A percentile compares a stretch with the other conserved stretches of the same genome.
Conservation (phyloP, 2,113 vertebrate species). For the Pseudopodoces humilis region DNA sequence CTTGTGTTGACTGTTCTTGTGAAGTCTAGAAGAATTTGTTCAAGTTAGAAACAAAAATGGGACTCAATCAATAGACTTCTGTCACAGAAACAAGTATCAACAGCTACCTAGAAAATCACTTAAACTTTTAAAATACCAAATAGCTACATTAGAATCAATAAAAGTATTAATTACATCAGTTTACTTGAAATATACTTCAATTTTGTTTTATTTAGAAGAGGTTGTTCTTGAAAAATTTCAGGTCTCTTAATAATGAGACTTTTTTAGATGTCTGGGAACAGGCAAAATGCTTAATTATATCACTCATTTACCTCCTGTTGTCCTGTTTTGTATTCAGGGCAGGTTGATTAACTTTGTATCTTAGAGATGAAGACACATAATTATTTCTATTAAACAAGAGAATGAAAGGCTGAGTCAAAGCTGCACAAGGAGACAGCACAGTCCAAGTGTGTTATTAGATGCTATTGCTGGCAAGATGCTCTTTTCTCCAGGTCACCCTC, state of each 20-base stretch:
- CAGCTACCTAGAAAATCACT: not conserved
- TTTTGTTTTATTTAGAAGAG: not conserved
- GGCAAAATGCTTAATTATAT: not conserved
- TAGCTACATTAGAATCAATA: not conserved
- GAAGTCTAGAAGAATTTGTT: not conserved
- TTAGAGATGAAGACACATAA: not conserved
- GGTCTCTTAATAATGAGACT: not conserved
- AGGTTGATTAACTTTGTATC: not conserved
- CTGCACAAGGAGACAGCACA: not conserved
- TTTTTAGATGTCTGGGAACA: not conserved
- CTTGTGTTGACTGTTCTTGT: not conserved
- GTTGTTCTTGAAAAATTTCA: not conserved
- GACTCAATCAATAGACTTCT: not conserved
- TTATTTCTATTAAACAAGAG: not conserved
- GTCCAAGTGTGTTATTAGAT: not conserved
- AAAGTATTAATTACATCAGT: not conserved
- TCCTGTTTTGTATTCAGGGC: not conserved
- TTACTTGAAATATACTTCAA: not conserved
- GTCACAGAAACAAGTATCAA: not conserved
- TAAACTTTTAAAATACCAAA: not conserved
- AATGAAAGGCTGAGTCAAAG: constrained; percentile 4
- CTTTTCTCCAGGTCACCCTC: not conserved
- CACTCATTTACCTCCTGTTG: not conserved
- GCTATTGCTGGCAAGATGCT: not conserved
- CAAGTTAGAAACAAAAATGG: not conserved